phyloP scores from a whole-genome alignment of 2,797 vertebrate genomes.

The Salarias fasciatus region DNA sequence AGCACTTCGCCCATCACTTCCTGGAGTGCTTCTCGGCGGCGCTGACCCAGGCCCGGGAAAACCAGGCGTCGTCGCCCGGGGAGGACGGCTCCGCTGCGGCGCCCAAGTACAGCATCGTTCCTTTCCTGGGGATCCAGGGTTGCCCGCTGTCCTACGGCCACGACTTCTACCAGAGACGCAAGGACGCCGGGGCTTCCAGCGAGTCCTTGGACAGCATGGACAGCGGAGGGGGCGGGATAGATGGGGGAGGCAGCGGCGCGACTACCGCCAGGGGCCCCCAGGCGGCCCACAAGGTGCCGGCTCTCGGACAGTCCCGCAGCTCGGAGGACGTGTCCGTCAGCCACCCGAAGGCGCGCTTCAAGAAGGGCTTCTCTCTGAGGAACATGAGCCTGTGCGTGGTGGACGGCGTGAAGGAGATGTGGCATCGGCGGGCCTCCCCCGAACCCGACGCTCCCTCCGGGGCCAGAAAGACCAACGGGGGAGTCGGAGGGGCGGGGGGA shows the following conservation, averaged over 20 bases:
- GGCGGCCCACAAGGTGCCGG: constrained; percentile 83
- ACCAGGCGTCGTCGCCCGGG: constrained; percentile 54
- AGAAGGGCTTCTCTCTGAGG: constrained; percentile 96
- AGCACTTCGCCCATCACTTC: constrained; percentile 93
- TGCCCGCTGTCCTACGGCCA: constrained; percentile 89
- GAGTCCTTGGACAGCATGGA: constrained; percentile 93
- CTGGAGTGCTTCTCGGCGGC: constrained; percentile 90
- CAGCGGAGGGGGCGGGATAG: constrained; percentile 77
- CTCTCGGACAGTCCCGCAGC: constrained; percentile 93
- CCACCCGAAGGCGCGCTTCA: constrained; percentile 88
- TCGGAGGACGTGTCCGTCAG: constrained; percentile 92
- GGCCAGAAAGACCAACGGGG: constrained; percentile 78
- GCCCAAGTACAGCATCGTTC: constrained; percentile 89
- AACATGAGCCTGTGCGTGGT: constrained; percentile 98
- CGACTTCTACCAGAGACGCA: constrained; percentile 82
- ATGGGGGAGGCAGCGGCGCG: constrained; percentile 66
- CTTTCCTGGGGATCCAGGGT: constrained; percentile 90
- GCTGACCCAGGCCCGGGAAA: constrained; percentile 83
- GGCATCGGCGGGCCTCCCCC: constrained; percentile 91
- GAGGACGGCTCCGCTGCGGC: constrained; percentile 73
- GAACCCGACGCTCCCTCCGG: constrained; percentile 80
- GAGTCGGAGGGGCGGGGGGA: constrained; percentile 31
- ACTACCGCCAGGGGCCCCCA: constrained; percentile 75
- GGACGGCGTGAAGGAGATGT: constrained; percentile 96
- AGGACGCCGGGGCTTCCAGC: constrained; percentile 87